A percentile compares a stretch with the other conserved stretches of the same genome.
These are phyloP conservation scores for Drosophila siamana DNA, from an alignment of 2,888 invertebrate genomes.

Conservation along the genomic window DNA sequence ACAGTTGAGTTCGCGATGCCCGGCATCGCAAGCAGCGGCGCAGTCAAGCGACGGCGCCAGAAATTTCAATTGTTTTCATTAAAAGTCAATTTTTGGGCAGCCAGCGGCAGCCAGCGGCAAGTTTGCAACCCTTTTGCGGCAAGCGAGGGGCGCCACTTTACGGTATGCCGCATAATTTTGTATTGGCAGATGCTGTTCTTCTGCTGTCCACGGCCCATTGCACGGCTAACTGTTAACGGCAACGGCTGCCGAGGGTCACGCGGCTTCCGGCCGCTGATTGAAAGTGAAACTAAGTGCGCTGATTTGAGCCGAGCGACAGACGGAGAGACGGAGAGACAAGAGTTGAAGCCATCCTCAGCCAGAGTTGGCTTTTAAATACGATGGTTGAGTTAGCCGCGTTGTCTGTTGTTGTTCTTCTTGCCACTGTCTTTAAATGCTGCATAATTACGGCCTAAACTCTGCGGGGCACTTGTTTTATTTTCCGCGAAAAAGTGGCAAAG, in stretches of 20 bases:
- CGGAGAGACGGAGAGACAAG: not conserved
- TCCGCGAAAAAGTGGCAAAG: not conserved
- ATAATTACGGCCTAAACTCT: not conserved
- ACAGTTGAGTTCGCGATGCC: slow-evolving; percentile 59
- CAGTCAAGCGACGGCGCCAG: slow-evolving; percentile 34
- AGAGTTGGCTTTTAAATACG: slow-evolving; percentile 43
- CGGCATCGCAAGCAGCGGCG: slow-evolving; percentile 3
- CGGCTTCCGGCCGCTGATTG: slow-evolving; percentile 57
- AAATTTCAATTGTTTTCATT: slow-evolving; percentile 82
- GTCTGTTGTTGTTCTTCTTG: not conserved
- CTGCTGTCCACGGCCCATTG: slow-evolving; percentile 61
- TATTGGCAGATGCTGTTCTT: slow-evolving; percentile 74
- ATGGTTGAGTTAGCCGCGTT: slow-evolving; percentile 27
- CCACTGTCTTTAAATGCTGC: not conserved
- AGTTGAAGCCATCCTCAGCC: not conserved
- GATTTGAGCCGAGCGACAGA: slow-evolving; percentile 8
- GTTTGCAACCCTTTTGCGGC: slow-evolving; percentile 51
- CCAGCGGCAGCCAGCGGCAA: not conserved
- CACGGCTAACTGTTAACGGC: slow-evolving; percentile 60
- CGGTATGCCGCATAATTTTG: slow-evolving; percentile 70
- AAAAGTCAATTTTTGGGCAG: slow-evolving; percentile 74
- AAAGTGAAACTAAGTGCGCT: slow-evolving; percentile 54
- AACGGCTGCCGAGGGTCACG: slow-evolving; percentile 75
- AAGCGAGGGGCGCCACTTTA: slow-evolving; percentile 1
- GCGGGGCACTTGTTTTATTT: not conserved